Evolutionary conservation across 2,113 vertebrate genomes (phyloP).

Genomic region (Salvelinus alpinus): DNA sequence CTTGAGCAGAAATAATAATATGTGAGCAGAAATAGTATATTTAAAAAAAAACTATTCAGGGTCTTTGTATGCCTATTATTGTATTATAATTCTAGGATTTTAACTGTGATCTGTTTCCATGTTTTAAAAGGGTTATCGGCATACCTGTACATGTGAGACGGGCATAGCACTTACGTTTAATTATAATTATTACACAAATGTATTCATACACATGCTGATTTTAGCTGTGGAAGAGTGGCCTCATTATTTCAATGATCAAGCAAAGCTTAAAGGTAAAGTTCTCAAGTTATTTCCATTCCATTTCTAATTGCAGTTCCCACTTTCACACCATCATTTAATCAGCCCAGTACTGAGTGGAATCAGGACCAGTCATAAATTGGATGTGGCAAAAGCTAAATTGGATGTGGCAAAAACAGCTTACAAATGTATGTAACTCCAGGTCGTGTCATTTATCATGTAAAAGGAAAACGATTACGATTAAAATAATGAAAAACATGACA

Average conservation of each 20-base stretch:
- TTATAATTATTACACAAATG: conserved; percentile 40
- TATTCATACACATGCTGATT: conserved; percentile 21
- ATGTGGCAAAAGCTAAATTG: conserved; percentile 28
- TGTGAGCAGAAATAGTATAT: no score
- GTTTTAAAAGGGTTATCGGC: conserved; percentile 3
- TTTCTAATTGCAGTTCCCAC: conserved; percentile 47
- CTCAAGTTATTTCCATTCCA: conserved; percentile 40
- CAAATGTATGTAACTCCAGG: conserved; percentile 23
- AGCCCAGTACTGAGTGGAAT: conserved; percentile 21
- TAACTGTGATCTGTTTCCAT: conserved; percentile 6
- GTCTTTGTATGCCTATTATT: no score
- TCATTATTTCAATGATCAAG: conserved; percentile 26
- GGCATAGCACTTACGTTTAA: conserved; percentile 20
- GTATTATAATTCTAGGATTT: conserved; percentile 25
- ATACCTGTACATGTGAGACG: neutral
- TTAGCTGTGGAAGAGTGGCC: conserved; percentile 24
- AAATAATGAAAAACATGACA: no score
- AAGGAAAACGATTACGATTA: no score
- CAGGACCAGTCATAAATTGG: conserved; percentile 46
- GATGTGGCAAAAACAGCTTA: conserved; percentile 21
- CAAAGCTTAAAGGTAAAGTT: conserved; percentile 32
- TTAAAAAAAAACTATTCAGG: no score
- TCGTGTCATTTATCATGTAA: no score
- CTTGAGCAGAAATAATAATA: no score
- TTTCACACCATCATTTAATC: conserved; percentile 50